These are phyloP conservation scores for Caenorhabditis uteleia DNA, from an alignment of 2,888 invertebrate genomes.

Conservation along the genomic window DNA sequence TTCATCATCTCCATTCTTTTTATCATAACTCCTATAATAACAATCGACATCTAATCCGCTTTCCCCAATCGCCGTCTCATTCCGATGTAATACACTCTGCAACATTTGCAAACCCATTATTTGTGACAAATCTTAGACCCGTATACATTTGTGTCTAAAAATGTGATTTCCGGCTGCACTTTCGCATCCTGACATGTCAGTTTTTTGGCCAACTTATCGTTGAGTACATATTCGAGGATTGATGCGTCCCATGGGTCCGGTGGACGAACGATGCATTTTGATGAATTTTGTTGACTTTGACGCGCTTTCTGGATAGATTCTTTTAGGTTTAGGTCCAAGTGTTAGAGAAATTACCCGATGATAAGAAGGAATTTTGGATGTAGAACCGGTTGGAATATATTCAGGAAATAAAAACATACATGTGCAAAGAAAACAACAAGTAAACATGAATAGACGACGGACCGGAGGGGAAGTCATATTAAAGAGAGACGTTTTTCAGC, in stretches of 20 bases:
- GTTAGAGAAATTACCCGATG: no score
- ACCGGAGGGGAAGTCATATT: no score
- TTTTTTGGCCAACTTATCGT: slow-evolving; percentile 33
- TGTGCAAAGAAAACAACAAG: neutral
- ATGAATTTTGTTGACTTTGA: slow-evolving; percentile 1
- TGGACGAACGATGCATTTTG: slow-evolving; percentile 46
- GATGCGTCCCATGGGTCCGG: slow-evolving; percentile 64
- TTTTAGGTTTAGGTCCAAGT: no score
- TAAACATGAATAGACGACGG: neutral
- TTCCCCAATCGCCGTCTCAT: slow-evolving; percentile 29
- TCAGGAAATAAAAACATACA: neutral
- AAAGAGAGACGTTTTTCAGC: no score
- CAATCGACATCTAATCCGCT: slow-evolving; percentile 39
- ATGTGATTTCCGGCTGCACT: slow-evolving; percentile 59
- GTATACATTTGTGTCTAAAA: slow-evolving; percentile 35
- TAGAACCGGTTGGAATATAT: neutral
- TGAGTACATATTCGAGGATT: slow-evolving; percentile 47
- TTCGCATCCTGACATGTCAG: slow-evolving; percentile 44
- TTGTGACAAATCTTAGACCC: neutral
- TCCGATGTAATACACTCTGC: slow-evolving; percentile 43
- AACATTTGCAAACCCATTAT: slow-evolving; percentile 2
- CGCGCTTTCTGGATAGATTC: no score
- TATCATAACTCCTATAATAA: slow-evolving; percentile 56
- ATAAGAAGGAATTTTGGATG: no score
- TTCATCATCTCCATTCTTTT: slow-evolving; percentile 46